A percentile compares a stretch with the other conserved stretches of the same genome.
Evolutionary conservation across 37 sponge, comb jelly and placozoan genomes (phyloP).

Genomic region (Mnemiopsis leidyi): DNA sequence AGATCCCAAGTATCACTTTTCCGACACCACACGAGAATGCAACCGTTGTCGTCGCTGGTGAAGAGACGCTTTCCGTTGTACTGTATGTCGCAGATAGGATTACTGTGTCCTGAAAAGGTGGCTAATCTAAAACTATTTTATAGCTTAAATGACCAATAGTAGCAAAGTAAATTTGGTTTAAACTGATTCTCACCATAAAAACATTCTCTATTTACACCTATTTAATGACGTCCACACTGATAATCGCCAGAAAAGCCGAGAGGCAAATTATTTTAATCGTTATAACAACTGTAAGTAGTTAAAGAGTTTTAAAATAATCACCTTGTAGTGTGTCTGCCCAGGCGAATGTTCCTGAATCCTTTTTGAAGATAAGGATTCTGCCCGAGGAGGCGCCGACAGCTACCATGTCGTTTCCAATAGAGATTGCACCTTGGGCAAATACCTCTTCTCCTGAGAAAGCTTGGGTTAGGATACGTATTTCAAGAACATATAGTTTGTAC

Average conservation of each 20-base stretch:
- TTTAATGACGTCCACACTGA: too few relatives aligned
- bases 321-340: slow-evolving; percentile 2
- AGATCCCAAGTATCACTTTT: slow-evolving; percentile 15
- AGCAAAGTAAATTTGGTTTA: too few relatives aligned
- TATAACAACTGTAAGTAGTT: neutral
- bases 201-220: too few relatives aligned
- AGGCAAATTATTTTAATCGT: neutral
- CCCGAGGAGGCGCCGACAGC: slow-evolving; percentile 48
- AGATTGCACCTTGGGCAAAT: slow-evolving; percentile 37
- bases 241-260: too few relatives aligned
- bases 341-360: slow-evolving; percentile 33
- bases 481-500: too few relatives aligned
- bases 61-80: neutral
- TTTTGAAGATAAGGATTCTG: slow-evolving; percentile 42
- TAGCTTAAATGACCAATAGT: neutral
- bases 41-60: slow-evolving; percentile 60
- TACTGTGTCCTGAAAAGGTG: slow-evolving; percentile 30
- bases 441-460: slow-evolving; percentile 37
- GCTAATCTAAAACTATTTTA: slow-evolving; percentile 23
- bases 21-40: slow-evolving; percentile 24
- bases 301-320: neutral
- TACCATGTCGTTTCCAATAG: slow-evolving; percentile 5
- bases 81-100: slow-evolving; percentile 54
- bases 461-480: too few relatives aligned
- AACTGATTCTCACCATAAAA: too few relatives aligned